These are phyloP conservation scores for Sebastes itinus DNA, from an alignment of 2,797 vertebrate species.

Conservation along the genomic window DNA sequence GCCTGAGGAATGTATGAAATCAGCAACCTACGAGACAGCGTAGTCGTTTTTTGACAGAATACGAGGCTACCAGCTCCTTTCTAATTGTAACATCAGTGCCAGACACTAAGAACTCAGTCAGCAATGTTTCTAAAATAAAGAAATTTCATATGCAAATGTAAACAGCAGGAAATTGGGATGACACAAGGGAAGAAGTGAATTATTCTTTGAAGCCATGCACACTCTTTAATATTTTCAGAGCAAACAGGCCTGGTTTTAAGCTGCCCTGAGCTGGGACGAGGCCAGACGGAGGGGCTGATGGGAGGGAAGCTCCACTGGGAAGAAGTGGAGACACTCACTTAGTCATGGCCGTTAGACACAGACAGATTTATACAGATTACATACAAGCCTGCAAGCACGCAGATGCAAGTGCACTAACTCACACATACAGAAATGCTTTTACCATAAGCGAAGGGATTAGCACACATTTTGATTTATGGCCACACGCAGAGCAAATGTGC, in stretches of 20 bases:
- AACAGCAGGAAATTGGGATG: neutral
- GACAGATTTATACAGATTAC: constrained; percentile 62
- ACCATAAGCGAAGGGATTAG: constrained; percentile 29
- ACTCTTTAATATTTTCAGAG: neutral
- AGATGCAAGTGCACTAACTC: neutral
- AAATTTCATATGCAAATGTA: neutral
- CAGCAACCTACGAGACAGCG: neutral
- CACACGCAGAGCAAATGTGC: constrained; percentile 12
- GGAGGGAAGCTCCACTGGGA: constrained; percentile 33
- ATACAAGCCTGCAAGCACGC: constrained; percentile 8
- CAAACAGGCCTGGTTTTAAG: constrained; percentile 23
- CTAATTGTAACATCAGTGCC: rapidly evolving
- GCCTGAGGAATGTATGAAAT: neutral
- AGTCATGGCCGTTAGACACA: constrained; percentile 48
- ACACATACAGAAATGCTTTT: neutral
- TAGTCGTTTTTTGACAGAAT: neutral
- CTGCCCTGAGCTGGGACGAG: constrained; percentile 4
- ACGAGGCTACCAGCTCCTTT: neutral
- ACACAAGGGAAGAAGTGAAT: neutral
- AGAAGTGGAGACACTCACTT: constrained; percentile 44
- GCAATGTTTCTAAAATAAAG: neutral
- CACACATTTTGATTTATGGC: constrained; percentile 32
- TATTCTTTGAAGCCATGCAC: neutral
- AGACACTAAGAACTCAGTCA: neutral
- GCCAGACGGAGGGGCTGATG: constrained; percentile 44